Evolutionary conservation across 2,113 vertebrate genomes (phyloP), one percentile per base, ranked within the genome.

Genomic region (Pollachius pollachius): DNA sequence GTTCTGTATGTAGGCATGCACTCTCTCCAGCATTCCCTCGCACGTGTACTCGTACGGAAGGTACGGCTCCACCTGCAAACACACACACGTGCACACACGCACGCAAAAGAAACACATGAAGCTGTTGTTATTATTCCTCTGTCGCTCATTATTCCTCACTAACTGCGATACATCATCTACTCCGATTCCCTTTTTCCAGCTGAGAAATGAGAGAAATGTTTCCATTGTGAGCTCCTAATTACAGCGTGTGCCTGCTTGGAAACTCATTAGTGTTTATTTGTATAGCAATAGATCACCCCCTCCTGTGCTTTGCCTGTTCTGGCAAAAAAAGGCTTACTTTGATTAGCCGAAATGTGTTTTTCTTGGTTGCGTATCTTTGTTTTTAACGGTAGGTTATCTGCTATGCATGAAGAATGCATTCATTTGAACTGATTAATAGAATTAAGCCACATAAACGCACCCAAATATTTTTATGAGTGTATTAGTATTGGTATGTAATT

Each of bases 1-100:
- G 85, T 98, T 91, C 87, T 97, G 96, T 75, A 99, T 96, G 87
- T 98, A 99, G 87, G 94, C 94, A 0, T 99, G 94, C 12, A 98
- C 92, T 66, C 97, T 90, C 87, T 99, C 96, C 92, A 99, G 89
- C 97, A 99, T 99, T 68, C 97, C 97, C 88, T 95, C 94, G 5
- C 94, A 96, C 12, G 96, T 99, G 86, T 96, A 99, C 87, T 99
- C 97, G 0, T 97, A 98, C 74, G 97, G 96, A 87, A 99, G 92
- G 79, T 95, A 96, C 56, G 97, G 97, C 67, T 96, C 92, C 23
- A 98, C 95, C 97, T 99, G 91, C 15, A 54, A 74, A 82, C 37
- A 71, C 34, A 76, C 58, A 52, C 30, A 70, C 17, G 67, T 27
- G 65, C 11, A 66, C 5, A 70, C 60, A 72, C 64, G 60, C 23